Percentiles rank a stretch among this genome's conserved stretches.
Conservation (phyloP, 2,888 invertebrate genomes). For the Phyllotreta striolata region DNA sequence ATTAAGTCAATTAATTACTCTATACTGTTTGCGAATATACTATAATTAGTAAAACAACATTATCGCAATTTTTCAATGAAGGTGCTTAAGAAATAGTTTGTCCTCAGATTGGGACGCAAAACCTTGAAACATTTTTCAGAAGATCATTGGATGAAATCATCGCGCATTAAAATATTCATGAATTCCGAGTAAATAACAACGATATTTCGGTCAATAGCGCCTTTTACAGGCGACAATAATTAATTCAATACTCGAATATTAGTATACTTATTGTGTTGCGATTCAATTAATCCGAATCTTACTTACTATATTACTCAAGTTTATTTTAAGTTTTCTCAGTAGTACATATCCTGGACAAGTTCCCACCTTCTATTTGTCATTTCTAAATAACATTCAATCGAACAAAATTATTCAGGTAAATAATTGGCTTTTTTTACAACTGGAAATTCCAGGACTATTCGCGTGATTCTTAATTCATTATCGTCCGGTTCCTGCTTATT, state of each 20-base stretch:
- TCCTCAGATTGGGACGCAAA: neutral
- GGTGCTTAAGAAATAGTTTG: neutral
- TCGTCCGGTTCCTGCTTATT: slow-evolving; percentile 5
- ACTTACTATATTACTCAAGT: no score
- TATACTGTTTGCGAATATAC: no score
- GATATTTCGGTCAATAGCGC: slow-evolving; percentile 5
- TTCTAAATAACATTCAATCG: no score
- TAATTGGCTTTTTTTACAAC: slow-evolving; percentile 2
- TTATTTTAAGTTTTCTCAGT: no score
- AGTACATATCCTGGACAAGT: no score
- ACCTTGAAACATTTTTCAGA: slow-evolving; percentile 17
- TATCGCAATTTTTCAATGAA: no score
- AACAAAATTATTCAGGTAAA: neutral
- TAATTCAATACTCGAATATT: no score
- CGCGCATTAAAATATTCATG: slow-evolving; percentile 8
- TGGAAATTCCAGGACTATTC: slow-evolving; percentile 5
- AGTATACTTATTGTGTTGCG: no score
- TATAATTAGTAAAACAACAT: no score
- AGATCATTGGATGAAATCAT: slow-evolving; percentile 8
- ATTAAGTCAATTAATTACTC: no score
- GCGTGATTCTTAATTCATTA: slow-evolving; percentile 10
- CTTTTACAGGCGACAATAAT: neutral
- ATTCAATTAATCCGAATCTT: no score
- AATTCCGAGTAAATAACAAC: slow-evolving; percentile 7
- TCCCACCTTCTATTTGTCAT: no score